Evolutionary conservation across 1,140 invertebrate species (phyloP).

Genomic region (Ptiloglossa arizonensis): DNA sequence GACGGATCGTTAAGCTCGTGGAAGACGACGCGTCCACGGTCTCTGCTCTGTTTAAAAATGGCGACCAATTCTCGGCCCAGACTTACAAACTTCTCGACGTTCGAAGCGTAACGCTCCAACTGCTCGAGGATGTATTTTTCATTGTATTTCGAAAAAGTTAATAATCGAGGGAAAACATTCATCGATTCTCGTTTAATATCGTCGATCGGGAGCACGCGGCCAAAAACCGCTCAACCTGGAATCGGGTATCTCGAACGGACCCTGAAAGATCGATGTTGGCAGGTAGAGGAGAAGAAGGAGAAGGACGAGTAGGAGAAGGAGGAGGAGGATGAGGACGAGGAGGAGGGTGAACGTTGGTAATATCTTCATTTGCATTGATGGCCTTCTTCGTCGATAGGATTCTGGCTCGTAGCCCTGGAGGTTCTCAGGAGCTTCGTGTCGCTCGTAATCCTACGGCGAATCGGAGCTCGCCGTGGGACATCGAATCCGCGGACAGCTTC

Average conservation of each 20-base stretch:
- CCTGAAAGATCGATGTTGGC: constrained; percentile 42
- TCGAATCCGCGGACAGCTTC: constrained; percentile 2
- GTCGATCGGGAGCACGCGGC: neutral
- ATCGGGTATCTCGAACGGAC: neutral
- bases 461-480: neutral
- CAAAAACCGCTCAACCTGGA: neutral
- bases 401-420: constrained; percentile 20
- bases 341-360: constrained; percentile 56
- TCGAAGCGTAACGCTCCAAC: too few relatives aligned
- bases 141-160: too few relatives aligned
- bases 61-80: too few relatives aligned
- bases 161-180: too few relatives aligned
- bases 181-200: neutral
- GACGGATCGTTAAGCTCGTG: too few relatives aligned
- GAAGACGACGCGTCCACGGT: too few relatives aligned
- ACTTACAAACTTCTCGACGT: too few relatives aligned
- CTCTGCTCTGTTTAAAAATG: too few relatives aligned
- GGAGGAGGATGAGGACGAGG: constrained; percentile 7
- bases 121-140: too few relatives aligned
- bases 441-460: constrained; percentile 1
- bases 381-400: constrained; percentile 63
- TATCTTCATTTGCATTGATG: constrained; percentile 75
- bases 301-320: constrained; percentile 23
- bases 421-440: constrained; percentile 24
- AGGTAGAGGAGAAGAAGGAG: constrained; percentile 24